These are phyloP conservation scores for Dusona sp. DNA, from an alignment of 2,888 invertebrate genomes.

Conservation along the genomic window DNA sequence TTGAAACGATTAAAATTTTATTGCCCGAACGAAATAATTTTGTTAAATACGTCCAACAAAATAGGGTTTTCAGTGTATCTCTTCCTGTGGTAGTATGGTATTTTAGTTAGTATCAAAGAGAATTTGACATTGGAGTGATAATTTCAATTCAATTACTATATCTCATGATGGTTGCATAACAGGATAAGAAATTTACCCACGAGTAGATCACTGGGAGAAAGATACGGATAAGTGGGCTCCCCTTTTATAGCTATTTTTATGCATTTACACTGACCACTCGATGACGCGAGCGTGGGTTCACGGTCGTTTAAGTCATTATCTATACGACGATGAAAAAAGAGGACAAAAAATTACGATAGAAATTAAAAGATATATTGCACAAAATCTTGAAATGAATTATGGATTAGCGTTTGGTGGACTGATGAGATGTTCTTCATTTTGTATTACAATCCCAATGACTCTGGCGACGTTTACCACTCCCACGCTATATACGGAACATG, in stretches of 20 bases:
- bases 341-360: background rate
- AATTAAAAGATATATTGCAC: conserved; percentile 1
- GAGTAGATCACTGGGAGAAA: background rate
- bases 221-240: background rate
- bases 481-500: background rate
- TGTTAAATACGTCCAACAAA: no score
- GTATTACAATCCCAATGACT: conserved; percentile 11
- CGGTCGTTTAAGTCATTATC: conserved; percentile 6
- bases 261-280: background rate
- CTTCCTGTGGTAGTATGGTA: background rate
- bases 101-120: background rate
- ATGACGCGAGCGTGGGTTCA: conserved; percentile 19
- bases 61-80: no score
- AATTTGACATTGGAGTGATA: background rate
- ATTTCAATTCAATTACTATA: background rate
- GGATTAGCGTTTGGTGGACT: conserved; percentile 37
- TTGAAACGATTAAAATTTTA: no score
- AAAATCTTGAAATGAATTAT: conserved; percentile 36
- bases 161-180: background rate
- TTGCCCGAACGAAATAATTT: no score
- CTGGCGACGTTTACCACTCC: background rate
- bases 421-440: conserved; percentile 28
- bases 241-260: background rate
- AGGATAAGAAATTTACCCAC: background rate
- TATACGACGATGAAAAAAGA: conserved; percentile 1